phyloP scores from a whole-genome alignment of 1,140 invertebrate genomes.

The Drosophila fuyamai region DNA sequence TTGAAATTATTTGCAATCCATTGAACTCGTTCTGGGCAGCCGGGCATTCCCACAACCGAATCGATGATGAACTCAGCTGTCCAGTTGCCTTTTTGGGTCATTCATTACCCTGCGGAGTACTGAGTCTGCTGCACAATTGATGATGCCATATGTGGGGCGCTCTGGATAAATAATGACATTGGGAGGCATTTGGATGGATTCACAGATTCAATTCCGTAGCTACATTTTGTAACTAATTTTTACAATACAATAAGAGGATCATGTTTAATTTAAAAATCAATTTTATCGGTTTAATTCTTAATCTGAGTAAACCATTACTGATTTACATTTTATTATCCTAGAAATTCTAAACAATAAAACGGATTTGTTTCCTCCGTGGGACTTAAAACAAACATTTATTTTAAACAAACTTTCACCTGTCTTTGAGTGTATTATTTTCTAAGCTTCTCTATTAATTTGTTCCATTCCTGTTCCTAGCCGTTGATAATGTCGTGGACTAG shows the following conservation, averaged over 20 bases:
- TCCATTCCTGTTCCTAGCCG: too few relatives aligned
- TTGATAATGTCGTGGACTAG: constrained; percentile 42
- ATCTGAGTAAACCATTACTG: too few relatives aligned
- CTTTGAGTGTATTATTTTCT: neutral
- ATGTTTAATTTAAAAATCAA: too few relatives aligned
- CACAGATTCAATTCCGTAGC: neutral
- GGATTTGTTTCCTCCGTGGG: neutral
- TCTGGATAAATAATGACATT: constrained; percentile 27
- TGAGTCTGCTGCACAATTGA: constrained; percentile 29
- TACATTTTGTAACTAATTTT: neutral
- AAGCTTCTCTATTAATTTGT: too few relatives aligned
- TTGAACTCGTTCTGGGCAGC: constrained; percentile 22
- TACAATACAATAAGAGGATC: too few relatives aligned
- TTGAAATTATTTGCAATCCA: constrained; percentile 44
- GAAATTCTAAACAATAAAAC: neutral
- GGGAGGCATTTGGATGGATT: constrained; percentile 16
- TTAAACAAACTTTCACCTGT: constrained; percentile 27
- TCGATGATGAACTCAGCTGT: constrained; percentile 42
- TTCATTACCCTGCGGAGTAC: constrained; percentile 11
- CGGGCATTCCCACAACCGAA: constrained; percentile 1
- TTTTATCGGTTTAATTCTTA: too few relatives aligned
- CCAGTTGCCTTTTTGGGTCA: constrained; percentile 41
- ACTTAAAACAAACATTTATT: constrained; percentile 23
- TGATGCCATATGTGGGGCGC: constrained; percentile 27
- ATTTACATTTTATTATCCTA: too few relatives aligned